A percentile compares a stretch with the other conserved stretches of the same genome.
phyloP scores from a whole-genome alignment of 2,113 vertebrate genomes.

The Siniperca chuatsi region DNA sequence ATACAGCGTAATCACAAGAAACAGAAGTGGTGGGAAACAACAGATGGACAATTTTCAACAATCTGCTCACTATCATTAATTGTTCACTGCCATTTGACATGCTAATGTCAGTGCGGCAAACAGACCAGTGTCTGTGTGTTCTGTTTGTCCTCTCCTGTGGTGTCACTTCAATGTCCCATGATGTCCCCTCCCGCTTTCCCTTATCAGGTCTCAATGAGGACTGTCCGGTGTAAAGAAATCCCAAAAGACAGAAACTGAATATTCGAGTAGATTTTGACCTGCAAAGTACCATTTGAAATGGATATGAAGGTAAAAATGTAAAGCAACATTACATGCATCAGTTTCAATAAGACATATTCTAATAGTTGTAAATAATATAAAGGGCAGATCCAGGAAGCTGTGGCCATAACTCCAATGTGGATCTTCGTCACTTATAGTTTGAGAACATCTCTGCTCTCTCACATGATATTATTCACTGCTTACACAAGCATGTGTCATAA shows the following conservation, averaged over 20 bases:
- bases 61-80: constrained; percentile 50
- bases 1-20: constrained; percentile 5
- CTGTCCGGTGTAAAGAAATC: neutral
- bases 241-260: constrained; percentile 2
- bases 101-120: constrained; percentile 30
- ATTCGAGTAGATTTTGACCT: neutral
- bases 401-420: constrained; percentile 2
- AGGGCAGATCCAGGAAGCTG: constrained; percentile 15
- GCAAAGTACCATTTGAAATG: constrained; percentile 25
- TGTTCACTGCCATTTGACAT: constrained; percentile 20
- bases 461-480: constrained; percentile 15
- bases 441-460: neutral
- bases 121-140: constrained; percentile 1
- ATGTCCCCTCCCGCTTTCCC: constrained; percentile 2
- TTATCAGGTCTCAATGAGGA: neutral
- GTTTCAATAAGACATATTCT: constrained; percentile 1
- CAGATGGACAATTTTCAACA: constrained; percentile 61
- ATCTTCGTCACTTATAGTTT: constrained; percentile 1
- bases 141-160: constrained; percentile 20
- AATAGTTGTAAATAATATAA: neutral
- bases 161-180: constrained; percentile 27
- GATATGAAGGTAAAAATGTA: constrained; percentile 13
- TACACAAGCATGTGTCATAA: constrained; percentile 15
- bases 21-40: constrained; percentile 8
- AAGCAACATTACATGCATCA: constrained; percentile 1